These are phyloP conservation scores for Irena cyanogastra DNA, from an alignment of 2,113 vertebrate species.

Conservation along the genomic window DNA sequence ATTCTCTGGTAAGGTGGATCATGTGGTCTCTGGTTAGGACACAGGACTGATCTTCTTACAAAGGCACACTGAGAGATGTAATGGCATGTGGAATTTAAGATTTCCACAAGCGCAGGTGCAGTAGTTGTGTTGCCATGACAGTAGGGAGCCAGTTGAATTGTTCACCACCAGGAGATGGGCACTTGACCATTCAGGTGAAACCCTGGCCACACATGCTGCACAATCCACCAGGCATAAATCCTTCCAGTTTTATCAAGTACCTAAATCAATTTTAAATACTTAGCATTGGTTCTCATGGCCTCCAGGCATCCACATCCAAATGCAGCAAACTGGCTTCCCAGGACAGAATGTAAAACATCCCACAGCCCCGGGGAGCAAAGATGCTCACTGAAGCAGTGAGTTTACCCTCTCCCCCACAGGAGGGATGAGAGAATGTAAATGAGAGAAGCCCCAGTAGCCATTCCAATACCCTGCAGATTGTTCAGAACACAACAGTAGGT, in stretches of 20 bases:
- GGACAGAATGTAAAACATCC: background rate
- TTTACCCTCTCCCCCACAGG: background rate
- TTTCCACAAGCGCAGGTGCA: background rate
- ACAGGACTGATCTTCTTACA: background rate
- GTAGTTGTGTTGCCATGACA: background rate
- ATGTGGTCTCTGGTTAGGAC: background rate
- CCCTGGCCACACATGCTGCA: background rate
- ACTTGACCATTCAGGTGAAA: background rate
- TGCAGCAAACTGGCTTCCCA: background rate
- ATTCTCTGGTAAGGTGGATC: background rate
- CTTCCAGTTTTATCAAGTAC: background rate
- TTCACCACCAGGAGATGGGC: background rate
- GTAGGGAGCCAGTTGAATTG: background rate
- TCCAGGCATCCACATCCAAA: background rate
- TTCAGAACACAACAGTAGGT: background rate
- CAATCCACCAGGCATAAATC: background rate
- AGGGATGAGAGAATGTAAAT: background rate
- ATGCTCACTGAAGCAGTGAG: background rate
- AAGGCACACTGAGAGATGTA: background rate
- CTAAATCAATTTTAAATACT: background rate
- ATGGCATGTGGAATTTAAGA: background rate
- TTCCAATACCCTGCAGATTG: background rate
- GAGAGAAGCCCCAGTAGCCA: background rate
- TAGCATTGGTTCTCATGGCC: background rate
- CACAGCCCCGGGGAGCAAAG: background rate